Evolutionary conservation across 2,888 invertebrate genomes (phyloP).

Genomic region (Amphipyra tragopoginis): DNA sequence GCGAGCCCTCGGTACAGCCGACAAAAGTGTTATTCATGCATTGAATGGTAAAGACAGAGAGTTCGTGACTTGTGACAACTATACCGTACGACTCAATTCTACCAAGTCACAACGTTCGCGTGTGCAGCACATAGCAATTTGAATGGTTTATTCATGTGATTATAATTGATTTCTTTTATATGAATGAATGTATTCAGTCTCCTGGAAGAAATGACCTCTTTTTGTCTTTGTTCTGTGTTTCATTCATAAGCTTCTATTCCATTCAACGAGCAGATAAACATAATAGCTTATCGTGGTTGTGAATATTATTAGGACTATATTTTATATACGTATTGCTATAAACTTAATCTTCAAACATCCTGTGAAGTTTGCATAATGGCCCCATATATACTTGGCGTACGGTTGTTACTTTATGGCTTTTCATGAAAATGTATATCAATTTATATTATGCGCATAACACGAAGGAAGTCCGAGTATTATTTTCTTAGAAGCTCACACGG

Average conservation of each 20-base stretch:
- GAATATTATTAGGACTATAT: too few species aligned
- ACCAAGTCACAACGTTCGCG: conserved; percentile 66
- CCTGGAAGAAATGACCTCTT: conserved; percentile 70
- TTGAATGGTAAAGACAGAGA: conserved; percentile 58
- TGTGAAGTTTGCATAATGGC: conserved; percentile 32
- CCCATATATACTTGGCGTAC: conserved; percentile 10
- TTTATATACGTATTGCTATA: conserved; percentile 14
- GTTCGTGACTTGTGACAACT: conserved; percentile 67
- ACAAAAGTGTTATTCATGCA: conserved; percentile 62
- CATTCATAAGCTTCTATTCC: conserved; percentile 52
- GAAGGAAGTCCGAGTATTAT: conserved; percentile 57
- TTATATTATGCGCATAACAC: conserved; percentile 38
- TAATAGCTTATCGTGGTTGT: conserved; percentile 37
- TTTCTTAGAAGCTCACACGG: conserved; percentile 61
- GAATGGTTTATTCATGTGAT: conserved; percentile 74
- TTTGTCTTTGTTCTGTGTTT: conserved; percentile 56
- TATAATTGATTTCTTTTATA: conserved; percentile 76
- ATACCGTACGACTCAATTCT: conserved; percentile 61
- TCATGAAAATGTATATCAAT: conserved; percentile 42
- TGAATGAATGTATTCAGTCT: conserved; percentile 67
- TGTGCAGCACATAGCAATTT: conserved; percentile 65
- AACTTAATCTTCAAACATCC: conserved; percentile 37
- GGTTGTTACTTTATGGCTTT: conserved; percentile 37
- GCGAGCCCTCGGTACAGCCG: conserved; percentile 43
- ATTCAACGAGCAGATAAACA: conserved; percentile 43